Evolutionary conservation across 2,888 invertebrate species (phyloP), one percentile per base, ranked within the genome.

Genomic region (Tachystola acroxantha): DNA sequence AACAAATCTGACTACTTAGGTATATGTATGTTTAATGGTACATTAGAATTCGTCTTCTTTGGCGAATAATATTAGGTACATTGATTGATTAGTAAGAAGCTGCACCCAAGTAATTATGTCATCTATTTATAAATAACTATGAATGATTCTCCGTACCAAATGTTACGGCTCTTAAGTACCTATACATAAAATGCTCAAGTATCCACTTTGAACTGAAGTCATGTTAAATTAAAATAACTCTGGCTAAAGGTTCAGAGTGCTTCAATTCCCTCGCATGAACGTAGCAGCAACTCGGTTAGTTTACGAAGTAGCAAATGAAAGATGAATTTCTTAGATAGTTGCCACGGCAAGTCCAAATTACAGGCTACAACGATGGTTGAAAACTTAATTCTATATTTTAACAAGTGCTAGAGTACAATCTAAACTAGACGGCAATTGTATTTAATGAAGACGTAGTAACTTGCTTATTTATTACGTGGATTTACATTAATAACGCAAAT

Each of bases 141-240:
- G 63, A 51, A 57, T 48, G 41, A 57, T 48, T 48, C 41, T 44
- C 43, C 42, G 37, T 52, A 46, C 48, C 51, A 47, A 43, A 50
- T 48, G 50, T 53, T 55, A 38, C 33, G 31, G 55, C 50, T 61
- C 57, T 62, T 52, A 52, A 64, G 57, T 57, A 49, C 38, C 41
- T 49, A 48, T 42, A 57, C 59, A 58, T 64, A 57, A 67, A 68
- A 59, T 46, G 39, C 52, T 71, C 57, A 53, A 75, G 67, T 61
- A 48, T 48, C 48, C 55, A 66, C 64, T 66, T 62, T 47, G 54
- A 46, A 64, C 48, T 57, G 53, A 59, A 67, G 59, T 44, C 61
- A 65, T 53, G 50, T 53, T 57, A 68, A 36, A 66, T 71, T 70
- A 70, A 76, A 75, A 72, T 71, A 74, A 52, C 59, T 67, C 41